Evolutionary conservation across 2,797 vertebrate genomes (phyloP).

Genomic region (Limnodromus scolopaceus): DNA sequence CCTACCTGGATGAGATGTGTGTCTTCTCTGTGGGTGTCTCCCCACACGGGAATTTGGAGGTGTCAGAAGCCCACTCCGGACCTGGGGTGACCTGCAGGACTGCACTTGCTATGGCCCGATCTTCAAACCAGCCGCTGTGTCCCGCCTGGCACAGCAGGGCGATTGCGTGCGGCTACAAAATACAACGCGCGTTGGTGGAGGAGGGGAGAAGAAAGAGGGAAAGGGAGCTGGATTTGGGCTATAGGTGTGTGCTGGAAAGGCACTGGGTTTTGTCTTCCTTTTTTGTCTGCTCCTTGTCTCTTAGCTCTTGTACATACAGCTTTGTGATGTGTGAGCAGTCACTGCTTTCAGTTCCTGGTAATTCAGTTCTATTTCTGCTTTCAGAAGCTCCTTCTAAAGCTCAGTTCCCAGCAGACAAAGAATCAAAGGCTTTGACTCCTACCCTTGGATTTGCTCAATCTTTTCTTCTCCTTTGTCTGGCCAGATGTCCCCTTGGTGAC

Average conservation of each 20-base stretch:
- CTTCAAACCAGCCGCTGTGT: background rate
- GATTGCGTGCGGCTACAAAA: background rate
- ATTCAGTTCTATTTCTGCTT: background rate
- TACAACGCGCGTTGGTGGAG: background rate
- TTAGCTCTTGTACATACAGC: background rate
- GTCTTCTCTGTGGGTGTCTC: background rate
- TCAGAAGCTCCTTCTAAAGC: background rate
- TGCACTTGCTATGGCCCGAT: background rate
- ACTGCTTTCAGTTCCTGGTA: background rate
- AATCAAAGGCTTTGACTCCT: background rate
- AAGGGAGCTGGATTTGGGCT: background rate
- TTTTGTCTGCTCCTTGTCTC: background rate
- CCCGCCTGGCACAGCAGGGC: background rate
- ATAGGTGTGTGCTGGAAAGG: background rate
- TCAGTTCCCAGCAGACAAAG: background rate
- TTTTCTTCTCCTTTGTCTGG: background rate
- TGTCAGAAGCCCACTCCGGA: background rate
- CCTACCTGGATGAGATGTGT: background rate
- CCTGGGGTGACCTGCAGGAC: background rate
- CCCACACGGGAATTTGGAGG: accelerated
- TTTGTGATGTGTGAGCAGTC: accelerated
- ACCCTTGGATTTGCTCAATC: background rate
- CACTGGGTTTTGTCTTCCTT: background rate
- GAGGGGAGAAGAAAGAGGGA: background rate
- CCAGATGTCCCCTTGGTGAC: background rate